These are phyloP conservation scores for Colinus virginianus DNA, from an alignment of 2,113 vertebrate genomes.

Conservation along the genomic window DNA sequence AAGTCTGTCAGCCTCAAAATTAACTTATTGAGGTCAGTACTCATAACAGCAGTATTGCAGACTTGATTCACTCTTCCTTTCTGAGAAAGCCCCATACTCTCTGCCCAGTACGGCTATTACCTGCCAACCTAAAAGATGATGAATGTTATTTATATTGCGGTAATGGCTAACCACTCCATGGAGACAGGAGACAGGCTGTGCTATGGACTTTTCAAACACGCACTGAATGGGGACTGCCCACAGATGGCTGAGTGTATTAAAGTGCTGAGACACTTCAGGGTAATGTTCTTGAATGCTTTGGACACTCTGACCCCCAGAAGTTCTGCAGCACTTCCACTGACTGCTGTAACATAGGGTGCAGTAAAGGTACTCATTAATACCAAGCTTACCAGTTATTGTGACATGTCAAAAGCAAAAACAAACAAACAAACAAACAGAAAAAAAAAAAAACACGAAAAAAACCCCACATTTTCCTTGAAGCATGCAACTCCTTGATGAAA, in stretches of 20 bases:
- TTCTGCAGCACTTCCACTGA: neutral
- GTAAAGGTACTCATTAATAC: neutral
- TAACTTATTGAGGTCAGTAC: conserved; percentile 34
- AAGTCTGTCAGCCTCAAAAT: neutral
- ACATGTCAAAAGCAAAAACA: neutral
- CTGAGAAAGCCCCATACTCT: conserved; percentile 6
- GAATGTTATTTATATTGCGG: conserved; percentile 57
- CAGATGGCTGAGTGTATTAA: neutral
- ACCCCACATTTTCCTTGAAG: neutral
- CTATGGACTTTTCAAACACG: conserved; percentile 23
- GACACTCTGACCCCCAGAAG: neutral
- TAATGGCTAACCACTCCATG: conserved; percentile 52
- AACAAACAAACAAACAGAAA: no score
- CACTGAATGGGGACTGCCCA: conserved; percentile 12
- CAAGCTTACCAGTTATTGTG: neutral
- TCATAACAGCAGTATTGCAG: neutral
- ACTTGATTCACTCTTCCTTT: conserved; percentile 33
- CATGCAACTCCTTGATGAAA: neutral
- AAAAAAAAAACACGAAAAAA: no score
- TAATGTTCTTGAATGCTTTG: conserved; percentile 9
- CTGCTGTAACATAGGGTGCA: neutral
- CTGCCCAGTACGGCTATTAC: conserved; percentile 34
- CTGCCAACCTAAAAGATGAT: conserved; percentile 65
- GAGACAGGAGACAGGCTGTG: conserved; percentile 53
- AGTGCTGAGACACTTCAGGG: conserved; percentile 31